phyloP scores from a whole-genome alignment of 2,797 vertebrate species.

The Hemitrygon akajei region DNA sequence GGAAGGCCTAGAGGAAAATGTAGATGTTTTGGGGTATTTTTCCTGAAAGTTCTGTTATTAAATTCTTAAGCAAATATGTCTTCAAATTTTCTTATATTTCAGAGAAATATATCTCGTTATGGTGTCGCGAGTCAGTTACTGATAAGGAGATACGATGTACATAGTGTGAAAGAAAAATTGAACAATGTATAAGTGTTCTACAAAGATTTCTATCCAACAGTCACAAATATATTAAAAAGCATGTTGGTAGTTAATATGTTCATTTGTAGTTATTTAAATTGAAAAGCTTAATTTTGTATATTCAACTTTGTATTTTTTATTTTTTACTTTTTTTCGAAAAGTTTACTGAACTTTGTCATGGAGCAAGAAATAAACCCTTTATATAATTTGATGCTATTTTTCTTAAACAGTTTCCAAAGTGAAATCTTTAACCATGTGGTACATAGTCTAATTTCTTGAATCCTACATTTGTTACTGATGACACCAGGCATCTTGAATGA shows the following conservation, averaged over 20 bases:
- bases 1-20: conserved; percentile 45
- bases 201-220: conserved; percentile 49
- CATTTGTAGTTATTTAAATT: conserved; percentile 47
- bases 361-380: conserved; percentile 29
- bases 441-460: background rate
- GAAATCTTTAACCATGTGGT: background rate
- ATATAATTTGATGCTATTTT: conserved; percentile 8
- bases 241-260: conserved; percentile 45
- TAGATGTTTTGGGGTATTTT: conserved; percentile 18
- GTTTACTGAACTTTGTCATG: conserved; percentile 41
- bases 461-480: background rate
- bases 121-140: background rate
- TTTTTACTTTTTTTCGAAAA: conserved; percentile 45
- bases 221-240: conserved; percentile 43
- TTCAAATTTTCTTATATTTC: background rate
- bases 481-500: background rate
- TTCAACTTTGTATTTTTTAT: conserved; percentile 43
- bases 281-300: conserved; percentile 48
- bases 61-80: background rate
- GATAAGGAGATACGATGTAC: conserved; percentile 26
- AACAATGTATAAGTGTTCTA: conserved; percentile 28
- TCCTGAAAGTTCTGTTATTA: background rate
- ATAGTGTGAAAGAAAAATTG: conserved; percentile 31
- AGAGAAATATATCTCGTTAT: conserved; percentile 1
- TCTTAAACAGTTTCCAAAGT: background rate